Evolutionary conservation across 2,797 vertebrate species (phyloP).

Genomic region (Sebastolobus alascanus): DNA sequence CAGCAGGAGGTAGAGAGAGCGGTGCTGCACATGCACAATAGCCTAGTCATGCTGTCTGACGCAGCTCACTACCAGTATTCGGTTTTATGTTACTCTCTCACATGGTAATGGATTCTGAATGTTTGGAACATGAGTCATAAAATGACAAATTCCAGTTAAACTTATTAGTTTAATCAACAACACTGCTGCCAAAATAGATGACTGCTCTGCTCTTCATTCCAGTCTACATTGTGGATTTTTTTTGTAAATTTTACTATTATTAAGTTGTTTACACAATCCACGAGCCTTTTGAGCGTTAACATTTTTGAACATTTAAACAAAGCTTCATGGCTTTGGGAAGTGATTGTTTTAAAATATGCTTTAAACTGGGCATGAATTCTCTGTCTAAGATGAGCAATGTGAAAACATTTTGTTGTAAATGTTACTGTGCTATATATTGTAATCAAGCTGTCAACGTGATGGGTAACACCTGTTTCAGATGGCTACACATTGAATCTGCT

Average conservation of each 20-base stretch:
- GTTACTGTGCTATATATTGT: background rate
- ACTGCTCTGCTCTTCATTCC: background rate
- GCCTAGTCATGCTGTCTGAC: conserved; percentile 27
- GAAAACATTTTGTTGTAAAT: background rate
- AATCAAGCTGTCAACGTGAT: conserved; percentile 30
- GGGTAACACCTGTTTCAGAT: conserved; percentile 17
- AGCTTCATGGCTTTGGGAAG: background rate
- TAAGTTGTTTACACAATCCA: background rate
- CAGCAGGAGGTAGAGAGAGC: background rate
- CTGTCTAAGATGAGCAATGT: background rate
- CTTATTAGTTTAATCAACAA: background rate
- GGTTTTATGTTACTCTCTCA: conserved; percentile 17
- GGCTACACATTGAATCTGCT: conserved; percentile 14
- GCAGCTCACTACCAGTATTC: conserved; percentile 1
- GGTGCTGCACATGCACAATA: conserved; percentile 13
- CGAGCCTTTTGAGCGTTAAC: background rate
- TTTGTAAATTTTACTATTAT: background rate
- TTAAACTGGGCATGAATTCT: background rate
- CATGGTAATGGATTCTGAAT: background rate
- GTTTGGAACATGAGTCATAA: background rate
- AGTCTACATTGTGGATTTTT: background rate
- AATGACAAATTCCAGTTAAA: background rate
- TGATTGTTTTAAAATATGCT: background rate
- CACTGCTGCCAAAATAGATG: background rate
- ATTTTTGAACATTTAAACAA: conserved; percentile 3